Conservation (phyloP, 2,113 vertebrate genomes). For the Noturus placidus region DNA sequence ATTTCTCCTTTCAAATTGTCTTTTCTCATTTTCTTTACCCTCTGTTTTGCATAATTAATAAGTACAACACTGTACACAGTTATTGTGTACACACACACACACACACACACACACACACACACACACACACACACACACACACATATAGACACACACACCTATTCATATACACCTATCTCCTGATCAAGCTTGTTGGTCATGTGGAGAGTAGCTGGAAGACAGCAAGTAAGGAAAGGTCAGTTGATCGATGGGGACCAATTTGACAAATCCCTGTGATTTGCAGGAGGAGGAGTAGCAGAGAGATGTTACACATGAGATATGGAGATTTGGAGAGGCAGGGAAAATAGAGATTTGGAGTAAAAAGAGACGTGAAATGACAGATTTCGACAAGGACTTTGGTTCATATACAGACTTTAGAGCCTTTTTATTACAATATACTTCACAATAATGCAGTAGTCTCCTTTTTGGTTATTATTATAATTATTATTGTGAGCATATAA, state of each 20-base stretch:
- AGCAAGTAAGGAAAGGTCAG: conserved; percentile 77
- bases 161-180: conserved; percentile 75
- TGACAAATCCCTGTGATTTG: conserved; percentile 79
- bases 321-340: conserved; percentile 40
- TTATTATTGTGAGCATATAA: not conserved
- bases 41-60: conserved; percentile 65
- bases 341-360: conserved; percentile 32
- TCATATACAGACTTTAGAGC: not conserved
- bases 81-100: not conserved
- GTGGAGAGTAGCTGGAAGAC: conserved; percentile 67
- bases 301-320: conserved; percentile 34
- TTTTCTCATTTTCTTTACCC: conserved; percentile 31
- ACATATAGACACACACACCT: conserved; percentile 69
- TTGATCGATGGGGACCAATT: conserved; percentile 80
- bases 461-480: not conserved
- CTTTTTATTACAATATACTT: not conserved
- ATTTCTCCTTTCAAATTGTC: not conserved
- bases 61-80: conserved; percentile 78
- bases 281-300: conserved; percentile 47
- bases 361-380: not conserved
- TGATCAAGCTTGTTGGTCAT: conserved; percentile 72
- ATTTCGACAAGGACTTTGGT: not conserved
- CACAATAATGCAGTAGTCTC: not conserved
- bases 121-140: conserved; percentile 71
- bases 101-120: conserved; percentile 31